Conservation (phyloP, 2,888 invertebrate species). For the Pristionchus fissidentatus region DNA sequence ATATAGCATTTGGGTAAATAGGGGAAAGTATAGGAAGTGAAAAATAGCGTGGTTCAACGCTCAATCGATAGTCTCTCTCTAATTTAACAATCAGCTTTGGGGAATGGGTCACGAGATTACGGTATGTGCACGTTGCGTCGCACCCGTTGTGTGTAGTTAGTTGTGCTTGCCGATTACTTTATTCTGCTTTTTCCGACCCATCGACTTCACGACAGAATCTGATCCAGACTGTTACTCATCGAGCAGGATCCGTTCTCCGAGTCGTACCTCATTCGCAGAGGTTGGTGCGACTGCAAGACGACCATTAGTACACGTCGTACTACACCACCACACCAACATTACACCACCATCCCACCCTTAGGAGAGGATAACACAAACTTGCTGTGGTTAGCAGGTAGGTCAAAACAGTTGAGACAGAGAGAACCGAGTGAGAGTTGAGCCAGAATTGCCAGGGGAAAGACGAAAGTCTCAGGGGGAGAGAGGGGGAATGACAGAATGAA, state of each 20-base stretch:
- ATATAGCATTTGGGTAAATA: background rate
- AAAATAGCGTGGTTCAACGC: conserved; percentile 10
- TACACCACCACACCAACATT: background rate
- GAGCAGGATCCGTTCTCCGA: conserved; percentile 40
- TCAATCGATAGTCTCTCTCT: conserved; percentile 5
- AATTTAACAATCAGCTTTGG: background rate
- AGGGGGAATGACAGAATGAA: background rate
- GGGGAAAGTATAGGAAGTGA: background rate
- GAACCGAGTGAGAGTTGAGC: background rate
- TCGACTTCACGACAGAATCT: conserved; percentile 41
- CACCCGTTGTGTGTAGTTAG: too few species aligned
- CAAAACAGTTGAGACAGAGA: background rate
- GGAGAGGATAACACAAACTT: background rate
- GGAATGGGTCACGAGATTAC: background rate
- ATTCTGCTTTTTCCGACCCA: background rate
- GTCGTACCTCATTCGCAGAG: conserved; percentile 47
- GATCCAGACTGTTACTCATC: conserved; percentile 32
- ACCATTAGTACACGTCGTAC: background rate
- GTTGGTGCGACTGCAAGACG: conserved; percentile 44
- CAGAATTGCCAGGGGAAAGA: background rate
- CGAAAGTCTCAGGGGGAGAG: background rate
- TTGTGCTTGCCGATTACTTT: background rate
- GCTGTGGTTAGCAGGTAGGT: background rate
- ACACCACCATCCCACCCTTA: conserved; percentile 6
- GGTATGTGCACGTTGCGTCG: background rate